A percentile compares a stretch with the other conserved stretches of the same genome.
Conservation (phyloP, 2,113 vertebrate species). For the Phalacrocorax pelagicus region DNA sequence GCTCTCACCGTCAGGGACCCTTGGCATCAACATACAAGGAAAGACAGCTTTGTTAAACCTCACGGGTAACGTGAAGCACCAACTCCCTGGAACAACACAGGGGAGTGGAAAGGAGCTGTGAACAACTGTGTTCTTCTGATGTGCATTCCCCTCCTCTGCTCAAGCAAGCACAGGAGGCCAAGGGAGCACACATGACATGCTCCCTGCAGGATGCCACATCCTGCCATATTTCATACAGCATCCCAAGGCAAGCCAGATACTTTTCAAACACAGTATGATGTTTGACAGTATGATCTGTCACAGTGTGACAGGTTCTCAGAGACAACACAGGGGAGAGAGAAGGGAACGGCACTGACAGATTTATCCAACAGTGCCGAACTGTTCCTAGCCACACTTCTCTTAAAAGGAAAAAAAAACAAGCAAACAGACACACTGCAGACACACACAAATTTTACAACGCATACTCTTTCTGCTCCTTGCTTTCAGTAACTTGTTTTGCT, state of each 20-base stretch:
- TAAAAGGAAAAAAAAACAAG: background rate
- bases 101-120: background rate
- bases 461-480: background rate
- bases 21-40: background rate
- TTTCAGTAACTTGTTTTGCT: background rate
- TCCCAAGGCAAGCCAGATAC: constrained; percentile 23
- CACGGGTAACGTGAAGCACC: accelerated
- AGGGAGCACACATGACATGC: background rate
- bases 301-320: constrained; percentile 5
- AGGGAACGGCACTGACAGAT: background rate
- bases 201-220: constrained; percentile 53
- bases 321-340: background rate
- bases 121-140: background rate
- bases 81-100: background rate
- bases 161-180: background rate
- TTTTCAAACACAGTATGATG: background rate
- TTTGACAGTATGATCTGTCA: constrained; percentile 10
- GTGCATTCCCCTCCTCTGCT: constrained; percentile 12
- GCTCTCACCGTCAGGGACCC: background rate
- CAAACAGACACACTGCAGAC: background rate
- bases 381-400: background rate
- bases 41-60: background rate
- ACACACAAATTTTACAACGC: background rate
- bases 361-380: background rate
- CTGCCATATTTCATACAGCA: background rate